Conservation (phyloP, 1,140 invertebrate species). For the Diorhabda sublineata region DNA sequence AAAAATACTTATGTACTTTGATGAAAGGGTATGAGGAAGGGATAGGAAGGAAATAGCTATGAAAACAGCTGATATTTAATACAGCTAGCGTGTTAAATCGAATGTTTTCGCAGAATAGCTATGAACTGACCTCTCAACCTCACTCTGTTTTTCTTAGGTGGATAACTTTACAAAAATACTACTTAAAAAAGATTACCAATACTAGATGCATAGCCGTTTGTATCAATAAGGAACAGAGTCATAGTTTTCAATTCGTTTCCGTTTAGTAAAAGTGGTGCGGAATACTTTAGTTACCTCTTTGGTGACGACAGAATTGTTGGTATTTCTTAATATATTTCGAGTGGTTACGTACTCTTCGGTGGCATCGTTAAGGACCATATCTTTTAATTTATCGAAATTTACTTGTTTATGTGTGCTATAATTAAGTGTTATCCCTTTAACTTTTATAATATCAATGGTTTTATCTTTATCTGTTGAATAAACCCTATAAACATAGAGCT, state of each 20-base stretch:
- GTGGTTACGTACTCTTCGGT: slow-evolving; percentile 6
- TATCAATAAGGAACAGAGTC: slow-evolving; percentile 8
- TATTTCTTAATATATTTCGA: slow-evolving; percentile 8
- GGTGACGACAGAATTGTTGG: not conserved
- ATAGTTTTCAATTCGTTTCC: slow-evolving; percentile 3
- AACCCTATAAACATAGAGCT: slow-evolving; percentile 20
- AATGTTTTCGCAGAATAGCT: not conserved
- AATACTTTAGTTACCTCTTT: slow-evolving; percentile 9
- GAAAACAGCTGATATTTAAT: not conserved
- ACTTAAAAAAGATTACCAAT: not conserved
- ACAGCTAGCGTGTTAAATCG: not conserved
- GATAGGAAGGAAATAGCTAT: not conserved
- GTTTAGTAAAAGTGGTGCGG: slow-evolving; percentile 9
- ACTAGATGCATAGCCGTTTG: not conserved
- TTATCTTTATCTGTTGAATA: slow-evolving; percentile 1
- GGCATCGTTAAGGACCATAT: slow-evolving; percentile 8
- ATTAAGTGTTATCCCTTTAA: slow-evolving; percentile 17
- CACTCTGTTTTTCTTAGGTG: not conserved
- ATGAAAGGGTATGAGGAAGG: no score
- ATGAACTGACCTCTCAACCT: not conserved
- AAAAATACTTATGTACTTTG: no score
- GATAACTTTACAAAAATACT: not conserved
- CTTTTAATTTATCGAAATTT: slow-evolving; percentile 16
- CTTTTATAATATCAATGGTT: slow-evolving; percentile 14
- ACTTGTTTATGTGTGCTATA: slow-evolving; percentile 10